These are phyloP conservation scores for Cephalophus harveyi DNA, from an alignment of 2,113 vertebrate genomes.

Conservation along the genomic window DNA sequence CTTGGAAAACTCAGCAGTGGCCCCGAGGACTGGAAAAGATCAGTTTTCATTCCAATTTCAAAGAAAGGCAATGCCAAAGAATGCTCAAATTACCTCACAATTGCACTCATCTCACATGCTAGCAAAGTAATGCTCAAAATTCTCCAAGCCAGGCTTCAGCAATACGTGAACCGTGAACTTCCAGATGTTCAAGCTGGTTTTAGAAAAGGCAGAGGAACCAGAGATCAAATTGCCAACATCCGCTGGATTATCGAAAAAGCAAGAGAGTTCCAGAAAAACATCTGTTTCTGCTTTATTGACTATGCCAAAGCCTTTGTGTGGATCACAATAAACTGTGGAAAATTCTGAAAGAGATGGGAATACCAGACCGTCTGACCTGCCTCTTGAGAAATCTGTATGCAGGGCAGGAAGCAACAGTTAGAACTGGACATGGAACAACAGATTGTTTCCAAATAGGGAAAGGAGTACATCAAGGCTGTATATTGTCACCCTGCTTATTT, in stretches of 20 bases:
- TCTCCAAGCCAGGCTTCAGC: background rate
- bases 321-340: background rate
- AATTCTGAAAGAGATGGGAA: too few species aligned
- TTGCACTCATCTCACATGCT: background rate
- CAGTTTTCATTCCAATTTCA: background rate
- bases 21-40: background rate
- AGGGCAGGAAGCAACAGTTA: too few species aligned
- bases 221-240: background rate
- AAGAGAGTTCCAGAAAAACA: background rate
- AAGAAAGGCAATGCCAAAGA: background rate
- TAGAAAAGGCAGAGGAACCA: background rate
- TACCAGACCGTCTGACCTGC: too few species aligned
- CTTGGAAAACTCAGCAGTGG: background rate
- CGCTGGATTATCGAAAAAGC: too few species aligned
- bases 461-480: too few species aligned
- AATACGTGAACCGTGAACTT: rapidly evolving
- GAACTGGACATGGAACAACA: too few species aligned
- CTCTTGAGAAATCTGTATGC: too few species aligned
- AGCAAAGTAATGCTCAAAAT: background rate
- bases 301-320: background rate
- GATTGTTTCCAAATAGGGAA: too few species aligned
- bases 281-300: background rate
- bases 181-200: background rate
- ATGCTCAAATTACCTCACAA: background rate
- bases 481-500: too few species aligned